Conservation (phyloP, 2,113 vertebrate species). For the Toxotes chatareus region DNA sequence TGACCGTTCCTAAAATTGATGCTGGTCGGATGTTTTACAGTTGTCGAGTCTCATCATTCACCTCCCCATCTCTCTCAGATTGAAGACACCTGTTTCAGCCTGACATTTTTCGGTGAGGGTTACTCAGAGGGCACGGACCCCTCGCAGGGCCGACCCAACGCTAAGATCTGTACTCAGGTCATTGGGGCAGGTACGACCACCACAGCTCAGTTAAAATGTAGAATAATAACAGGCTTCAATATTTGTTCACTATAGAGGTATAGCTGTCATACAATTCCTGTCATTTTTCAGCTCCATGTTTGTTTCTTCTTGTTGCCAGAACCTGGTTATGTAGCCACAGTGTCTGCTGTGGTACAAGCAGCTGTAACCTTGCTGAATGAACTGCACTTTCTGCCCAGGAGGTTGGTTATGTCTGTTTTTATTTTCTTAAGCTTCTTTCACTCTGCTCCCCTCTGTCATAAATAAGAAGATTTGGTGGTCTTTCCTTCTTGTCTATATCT, state of each 20-base stretch:
- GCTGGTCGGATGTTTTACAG: too few relatives aligned
- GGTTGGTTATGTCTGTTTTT: conserved; percentile 72
- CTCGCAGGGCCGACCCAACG: conserved; percentile 83
- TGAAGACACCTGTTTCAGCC: conserved; percentile 86
- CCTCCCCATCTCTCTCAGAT: conserved; percentile 78
- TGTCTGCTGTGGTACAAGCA: conserved; percentile 90
- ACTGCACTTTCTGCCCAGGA: conserved; percentile 83
- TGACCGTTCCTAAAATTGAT: too few relatives aligned
- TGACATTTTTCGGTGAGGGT: conserved; percentile 91
- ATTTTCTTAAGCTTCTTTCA: background rate
- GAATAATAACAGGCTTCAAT: too few relatives aligned
- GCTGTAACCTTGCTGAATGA: conserved; percentile 88
- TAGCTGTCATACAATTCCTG: too few relatives aligned
- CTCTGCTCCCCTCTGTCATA: background rate
- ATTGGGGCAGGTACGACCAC: conserved; percentile 87
- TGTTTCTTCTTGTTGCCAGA: conserved; percentile 75
- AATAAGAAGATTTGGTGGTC: background rate
- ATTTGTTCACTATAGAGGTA: too few relatives aligned
- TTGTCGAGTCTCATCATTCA: background rate
- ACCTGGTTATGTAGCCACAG: conserved; percentile 86
- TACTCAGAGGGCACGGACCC: conserved; percentile 83
- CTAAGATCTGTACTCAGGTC: conserved; percentile 90
- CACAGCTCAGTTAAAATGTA: too few relatives aligned
- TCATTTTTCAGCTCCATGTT: background rate
- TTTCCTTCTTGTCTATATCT: background rate